Percentiles rank a stretch among this genome's conserved stretches.
Evolutionary conservation across 2,797 vertebrate species (phyloP).

Genomic region (Cuculus canorus): DNA sequence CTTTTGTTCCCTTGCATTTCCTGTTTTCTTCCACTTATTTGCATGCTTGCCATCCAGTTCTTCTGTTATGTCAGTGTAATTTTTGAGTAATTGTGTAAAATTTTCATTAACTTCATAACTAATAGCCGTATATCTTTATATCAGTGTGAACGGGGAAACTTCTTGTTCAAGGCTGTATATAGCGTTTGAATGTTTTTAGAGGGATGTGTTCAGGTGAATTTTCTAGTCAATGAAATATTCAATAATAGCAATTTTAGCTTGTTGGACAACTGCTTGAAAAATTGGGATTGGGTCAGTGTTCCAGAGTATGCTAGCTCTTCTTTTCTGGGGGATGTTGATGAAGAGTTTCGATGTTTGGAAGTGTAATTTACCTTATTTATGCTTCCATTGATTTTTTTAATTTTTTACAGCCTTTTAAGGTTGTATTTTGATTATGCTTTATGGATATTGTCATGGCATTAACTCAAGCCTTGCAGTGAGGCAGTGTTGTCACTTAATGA

Average conservation of each 20-base stretch:
- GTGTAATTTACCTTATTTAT: background rate
- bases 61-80: background rate
- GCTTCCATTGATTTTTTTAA: background rate
- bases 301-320: background rate
- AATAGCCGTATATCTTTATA: background rate
- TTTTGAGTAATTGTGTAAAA: background rate
- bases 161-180: background rate
- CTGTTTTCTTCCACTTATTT: background rate
- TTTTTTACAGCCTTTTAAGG: background rate
- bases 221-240: background rate
- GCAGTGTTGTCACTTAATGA: background rate
- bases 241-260: background rate
- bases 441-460: background rate
- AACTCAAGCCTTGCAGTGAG: background rate
- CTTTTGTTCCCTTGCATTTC: background rate
- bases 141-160: background rate
- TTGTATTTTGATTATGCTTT: background rate
- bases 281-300: background rate
- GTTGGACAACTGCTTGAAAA: background rate
- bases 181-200: background rate
- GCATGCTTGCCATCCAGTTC: background rate
- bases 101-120: background rate
- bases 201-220: background rate
- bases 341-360: background rate
- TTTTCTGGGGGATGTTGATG: background rate